A percentile compares a stretch with the other conserved stretches of the same genome.
These are phyloP conservation scores for Enoplosus armatus DNA, from an alignment of 2,797 vertebrate species.

Conservation along the genomic window DNA sequence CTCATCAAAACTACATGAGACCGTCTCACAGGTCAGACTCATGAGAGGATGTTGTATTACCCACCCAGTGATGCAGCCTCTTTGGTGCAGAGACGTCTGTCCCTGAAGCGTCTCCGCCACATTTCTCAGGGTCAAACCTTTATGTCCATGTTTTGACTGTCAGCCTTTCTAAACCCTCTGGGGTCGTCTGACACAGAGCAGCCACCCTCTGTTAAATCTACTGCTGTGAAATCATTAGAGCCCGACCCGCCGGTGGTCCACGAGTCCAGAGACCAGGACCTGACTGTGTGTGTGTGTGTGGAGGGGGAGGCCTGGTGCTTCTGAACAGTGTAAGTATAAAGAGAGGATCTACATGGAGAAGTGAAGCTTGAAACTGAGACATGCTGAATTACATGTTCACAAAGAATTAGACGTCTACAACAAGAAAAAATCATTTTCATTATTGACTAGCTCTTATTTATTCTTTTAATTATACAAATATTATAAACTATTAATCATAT, in stretches of 20 bases:
- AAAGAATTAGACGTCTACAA: background rate
- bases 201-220: constrained; percentile 73
- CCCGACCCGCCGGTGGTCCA: constrained; percentile 71
- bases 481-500: rapidly evolving
- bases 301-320: background rate
- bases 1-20: background rate
- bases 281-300: constrained; percentile 12
- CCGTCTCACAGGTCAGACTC: background rate
- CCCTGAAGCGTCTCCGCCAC: constrained; percentile 58
- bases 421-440: background rate
- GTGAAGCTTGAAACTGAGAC: background rate
- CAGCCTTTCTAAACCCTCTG: constrained; percentile 56
- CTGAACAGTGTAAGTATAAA: constrained; percentile 13
- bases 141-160: constrained; percentile 74
- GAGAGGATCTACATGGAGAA: constrained; percentile 25
- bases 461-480: background rate
- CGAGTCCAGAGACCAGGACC: constrained; percentile 13
- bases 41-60: background rate
- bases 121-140: constrained; percentile 69
- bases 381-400: background rate
- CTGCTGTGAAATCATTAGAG: constrained; percentile 80
- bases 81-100: constrained; percentile 36
- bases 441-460: too few relatives aligned
- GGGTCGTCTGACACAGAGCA: constrained; percentile 76
- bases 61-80: background rate